Percentiles rank a stretch among this genome's conserved stretches.
Conservation (phyloP, 2,797 vertebrate species). For the Trachurus trachurus region DNA sequence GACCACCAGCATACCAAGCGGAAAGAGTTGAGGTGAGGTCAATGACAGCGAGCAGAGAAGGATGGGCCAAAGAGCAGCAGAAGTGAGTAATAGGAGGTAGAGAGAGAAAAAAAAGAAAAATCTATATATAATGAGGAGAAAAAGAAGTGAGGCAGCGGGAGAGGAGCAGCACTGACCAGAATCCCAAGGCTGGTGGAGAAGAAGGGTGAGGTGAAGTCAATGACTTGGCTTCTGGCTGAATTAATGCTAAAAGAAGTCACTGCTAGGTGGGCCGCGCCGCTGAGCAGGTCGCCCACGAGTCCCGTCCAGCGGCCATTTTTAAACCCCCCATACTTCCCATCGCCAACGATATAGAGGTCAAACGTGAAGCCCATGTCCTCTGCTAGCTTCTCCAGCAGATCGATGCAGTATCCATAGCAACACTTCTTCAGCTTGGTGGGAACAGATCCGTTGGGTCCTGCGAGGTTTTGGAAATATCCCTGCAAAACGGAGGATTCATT, state of each 20-base stretch:
- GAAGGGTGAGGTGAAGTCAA: constrained; percentile 98
- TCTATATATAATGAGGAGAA: constrained; percentile 3
- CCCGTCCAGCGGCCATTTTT: constrained; percentile 98
- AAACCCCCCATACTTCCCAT: constrained; percentile 96
- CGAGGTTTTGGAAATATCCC: constrained; percentile 90
- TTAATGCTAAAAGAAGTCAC: constrained; percentile 99
- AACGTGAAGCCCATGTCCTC: constrained; percentile 98
- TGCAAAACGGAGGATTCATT: constrained; percentile 90
- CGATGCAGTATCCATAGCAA: constrained; percentile 98
- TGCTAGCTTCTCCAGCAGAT: constrained; percentile 94
- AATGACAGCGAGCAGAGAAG: constrained; percentile 47
- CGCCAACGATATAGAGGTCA: constrained; percentile 97
- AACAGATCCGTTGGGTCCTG: constrained; percentile 89
- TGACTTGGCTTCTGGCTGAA: constrained; percentile 96
- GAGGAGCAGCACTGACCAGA: constrained; percentile 80
- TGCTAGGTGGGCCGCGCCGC: constrained; percentile 94
- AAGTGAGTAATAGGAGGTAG: constrained; percentile 17
- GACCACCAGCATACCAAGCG: constrained; percentile 62
- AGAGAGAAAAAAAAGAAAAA: background rate
- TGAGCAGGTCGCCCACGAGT: constrained; percentile 94
- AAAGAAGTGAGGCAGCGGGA: background rate
- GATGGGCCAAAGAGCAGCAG: constrained; percentile 20
- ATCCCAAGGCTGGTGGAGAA: constrained; percentile 99
- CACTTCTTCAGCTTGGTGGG: constrained; percentile 93
- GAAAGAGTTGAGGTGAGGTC: constrained; percentile 55